Base-by-base conservation (phyloP, 2,113 vertebrate species). In the Oreochromis aureus region DNA sequence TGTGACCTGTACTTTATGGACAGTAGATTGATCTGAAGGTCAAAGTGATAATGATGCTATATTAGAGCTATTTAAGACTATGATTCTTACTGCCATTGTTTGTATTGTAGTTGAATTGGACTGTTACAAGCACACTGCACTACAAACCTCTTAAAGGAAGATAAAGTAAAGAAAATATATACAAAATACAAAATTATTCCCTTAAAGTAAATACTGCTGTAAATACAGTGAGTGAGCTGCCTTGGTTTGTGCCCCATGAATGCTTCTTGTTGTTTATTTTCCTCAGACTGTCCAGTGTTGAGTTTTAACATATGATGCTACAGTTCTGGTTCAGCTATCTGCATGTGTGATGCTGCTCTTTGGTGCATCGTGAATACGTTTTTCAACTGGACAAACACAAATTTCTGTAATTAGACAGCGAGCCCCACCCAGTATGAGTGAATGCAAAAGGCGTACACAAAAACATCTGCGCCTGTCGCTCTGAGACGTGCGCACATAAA, bases 401-500 rank as follows among this genome's bases (percentile, higher is more conserved):
- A n/a, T 87, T 86, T 76, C 27, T 86, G 53, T 86, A 89, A 94
- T 91, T 83, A 88, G 36, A 36, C 61, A 34, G 24, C 4, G 34
- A 81, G 54, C 30, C 34, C 85, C 81, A 56, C 86, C 80, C 81
- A 24, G 4, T 79, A 55, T 24, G 76, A 89, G 82, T 87, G 34
- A 84, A 92, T 90, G 76, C 34, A 83, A 88, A 87, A 89, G 59
- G 69, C 6, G 19, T 12, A 53, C 54, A 87, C 54, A 87, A 81
- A n/a, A 85, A 86, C 81, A 46, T 83, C 78, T 76, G 66, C 48
- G 73, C 63, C 53, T 18, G 48, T 86, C 76, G 80, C 32, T 82
- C 41, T 59, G 48, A 44, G 80, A 27, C 66, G 13, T 24, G 4
- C 2, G 2, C 82, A 87, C 81, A 63, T 44, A 88, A 85, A 86